Base-by-base conservation (phyloP, 1,140 invertebrate genomes). In the Argopecten irradians region DNA sequence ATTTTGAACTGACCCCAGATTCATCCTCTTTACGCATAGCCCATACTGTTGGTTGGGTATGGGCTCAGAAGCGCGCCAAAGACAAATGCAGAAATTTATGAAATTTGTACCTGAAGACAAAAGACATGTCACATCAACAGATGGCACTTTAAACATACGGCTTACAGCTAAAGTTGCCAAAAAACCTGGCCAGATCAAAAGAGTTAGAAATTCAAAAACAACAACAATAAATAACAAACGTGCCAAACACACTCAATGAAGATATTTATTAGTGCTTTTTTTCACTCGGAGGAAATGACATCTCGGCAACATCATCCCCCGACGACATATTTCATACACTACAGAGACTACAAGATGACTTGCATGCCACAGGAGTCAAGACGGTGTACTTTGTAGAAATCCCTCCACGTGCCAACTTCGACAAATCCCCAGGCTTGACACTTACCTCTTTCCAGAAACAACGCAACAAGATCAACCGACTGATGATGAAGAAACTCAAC, bases 161-260 rank as follows among this genome's bases (percentile, higher is more conserved):
- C 13, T 36, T 11, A 84, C 86, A 9, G 71, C 82, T 22, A 83
- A 35, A 84, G 7, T 89, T 5, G 88, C 88, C 22, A 89, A 71
- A 39, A 89, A 89, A 84, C 88, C 85, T 14, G 85, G 85, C 19
- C 88, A 89, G 36, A 33, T 87, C 34, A 89, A 89, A 89, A 28
- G 85, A 43, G 82, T 89, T 11, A 46, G 88, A 28, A 46, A 41
- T 43, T 32, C 85, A 1, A 89, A 89, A 55, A 89, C 88, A 28
- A 84, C 55, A n/a, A 71, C 43, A 11, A 11, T 19, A 8, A 19
- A 22, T 5, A 28, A 71, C 22, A 71, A 71, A 71, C 55, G 55
- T 5, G 55, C 55, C 55, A 71, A 71, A 71, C n/a, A 46, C 19
- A 46, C 36, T 39, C 36, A 39, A 39, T 39, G 36, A 39, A 8